A percentile compares a stretch with the other conserved stretches of the same genome.
phyloP scores from a whole-genome alignment of 2,888 invertebrate species.

The Andrena chrysosceles region DNA sequence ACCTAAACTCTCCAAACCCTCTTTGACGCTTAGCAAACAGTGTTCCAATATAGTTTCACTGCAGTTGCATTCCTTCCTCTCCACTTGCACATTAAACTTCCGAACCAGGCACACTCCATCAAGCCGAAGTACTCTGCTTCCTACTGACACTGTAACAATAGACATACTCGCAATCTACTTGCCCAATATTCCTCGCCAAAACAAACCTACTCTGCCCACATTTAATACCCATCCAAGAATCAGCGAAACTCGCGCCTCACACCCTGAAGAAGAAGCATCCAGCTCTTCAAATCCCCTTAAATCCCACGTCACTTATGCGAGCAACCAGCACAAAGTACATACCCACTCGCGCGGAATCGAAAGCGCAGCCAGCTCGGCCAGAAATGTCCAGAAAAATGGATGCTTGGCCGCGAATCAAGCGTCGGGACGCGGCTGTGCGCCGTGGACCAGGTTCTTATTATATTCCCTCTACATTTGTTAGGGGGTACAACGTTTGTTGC shows the following conservation, averaged over 20 bases:
- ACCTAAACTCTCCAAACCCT: neutral
- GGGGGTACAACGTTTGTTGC: slow-evolving; percentile 41
- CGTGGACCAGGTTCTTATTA: slow-evolving; percentile 1
- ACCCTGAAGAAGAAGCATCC: neutral
- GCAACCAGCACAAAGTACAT: neutral
- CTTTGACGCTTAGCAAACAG: neutral
- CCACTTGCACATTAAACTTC: no score
- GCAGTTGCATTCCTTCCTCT: no score
- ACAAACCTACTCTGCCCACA: no score
- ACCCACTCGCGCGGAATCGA: neutral
- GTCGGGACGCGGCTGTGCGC: neutral
- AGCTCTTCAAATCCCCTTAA: neutral
- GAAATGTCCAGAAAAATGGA: neutral
- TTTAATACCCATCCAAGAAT: no score
- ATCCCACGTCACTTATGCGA: neutral
- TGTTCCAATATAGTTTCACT: neutral
- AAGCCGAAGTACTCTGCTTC: no score
- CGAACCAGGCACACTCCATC: no score
- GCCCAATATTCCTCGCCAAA: no score
- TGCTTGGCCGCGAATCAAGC: slow-evolving; percentile 21
- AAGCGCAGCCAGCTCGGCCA: neutral
- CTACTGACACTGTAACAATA: no score
- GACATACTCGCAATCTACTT: no score
- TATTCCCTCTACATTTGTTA: slow-evolving; percentile 28
- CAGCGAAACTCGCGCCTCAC: neutral